These are phyloP conservation scores for Drosophila rellima DNA, from an alignment of 2,888 invertebrate genomes.

Conservation along the genomic window DNA sequence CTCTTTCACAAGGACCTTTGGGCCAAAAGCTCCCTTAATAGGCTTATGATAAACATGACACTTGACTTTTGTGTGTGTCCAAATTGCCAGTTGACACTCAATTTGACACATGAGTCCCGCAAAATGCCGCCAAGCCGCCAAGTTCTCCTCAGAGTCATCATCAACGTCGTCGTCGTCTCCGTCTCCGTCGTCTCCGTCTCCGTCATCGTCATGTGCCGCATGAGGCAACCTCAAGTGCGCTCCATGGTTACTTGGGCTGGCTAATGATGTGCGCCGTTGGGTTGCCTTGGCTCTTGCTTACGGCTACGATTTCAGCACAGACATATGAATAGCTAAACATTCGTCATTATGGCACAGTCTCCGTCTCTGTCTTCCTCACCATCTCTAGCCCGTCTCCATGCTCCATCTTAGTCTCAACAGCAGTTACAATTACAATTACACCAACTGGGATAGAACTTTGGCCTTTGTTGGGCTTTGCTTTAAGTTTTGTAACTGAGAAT, in stretches of 20 bases:
- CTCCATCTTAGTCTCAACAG: slow-evolving; percentile 16
- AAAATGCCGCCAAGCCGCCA: slow-evolving; percentile 52
- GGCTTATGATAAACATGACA: slow-evolving; percentile 85
- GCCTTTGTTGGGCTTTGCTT: slow-evolving; percentile 30
- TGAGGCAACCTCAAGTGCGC: slow-evolving; percentile 78
- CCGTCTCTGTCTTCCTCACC: not conserved
- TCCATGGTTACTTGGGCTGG: slow-evolving; percentile 72
- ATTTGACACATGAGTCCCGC: slow-evolving; percentile 82
- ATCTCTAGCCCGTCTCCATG: not conserved
- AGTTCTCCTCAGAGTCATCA: slow-evolving; percentile 20
- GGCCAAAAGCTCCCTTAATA: slow-evolving; percentile 81
- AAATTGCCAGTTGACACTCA: slow-evolving; percentile 85
- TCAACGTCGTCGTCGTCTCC: slow-evolving; percentile 8
- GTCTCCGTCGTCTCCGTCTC: slow-evolving; percentile 16
- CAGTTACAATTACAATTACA: slow-evolving; percentile 58
- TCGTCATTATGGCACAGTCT: slow-evolving; percentile 71
- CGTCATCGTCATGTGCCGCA: slow-evolving; percentile 43
- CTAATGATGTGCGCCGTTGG: slow-evolving; percentile 79
- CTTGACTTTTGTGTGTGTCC: slow-evolving; percentile 71
- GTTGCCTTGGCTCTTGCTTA: slow-evolving; percentile 38
- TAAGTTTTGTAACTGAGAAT: slow-evolving; percentile 39
- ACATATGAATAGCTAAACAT: slow-evolving; percentile 75
- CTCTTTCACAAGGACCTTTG: slow-evolving; percentile 22
- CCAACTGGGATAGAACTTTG: slow-evolving; percentile 23
- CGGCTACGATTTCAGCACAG: slow-evolving; percentile 62